These are phyloP conservation scores for Cacoxenus indagator DNA, from an alignment of 2,888 invertebrate genomes.

Conservation along the genomic window DNA sequence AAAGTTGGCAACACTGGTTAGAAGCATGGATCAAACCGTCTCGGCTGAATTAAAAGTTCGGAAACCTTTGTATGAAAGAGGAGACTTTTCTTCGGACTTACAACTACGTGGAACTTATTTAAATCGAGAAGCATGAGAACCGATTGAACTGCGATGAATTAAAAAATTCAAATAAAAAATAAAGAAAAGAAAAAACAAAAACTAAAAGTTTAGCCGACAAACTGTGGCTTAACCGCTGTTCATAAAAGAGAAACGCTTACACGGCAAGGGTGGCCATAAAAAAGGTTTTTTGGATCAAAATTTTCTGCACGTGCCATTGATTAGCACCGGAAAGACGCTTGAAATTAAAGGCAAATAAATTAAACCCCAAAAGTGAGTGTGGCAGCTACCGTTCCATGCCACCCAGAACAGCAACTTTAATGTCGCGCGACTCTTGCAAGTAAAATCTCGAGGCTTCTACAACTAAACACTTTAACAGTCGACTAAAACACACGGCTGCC, in stretches of 20 bases:
- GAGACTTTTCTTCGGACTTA: no score
- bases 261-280: not conserved
- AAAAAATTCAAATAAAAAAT: no score
- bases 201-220: not conserved
- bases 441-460: constrained; percentile 46
- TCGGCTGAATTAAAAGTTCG: no score
- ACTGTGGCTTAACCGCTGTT: not conserved
- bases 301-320: constrained; percentile 59
- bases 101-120: no score
- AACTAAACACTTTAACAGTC: constrained; percentile 60
- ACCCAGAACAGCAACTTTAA: not conserved
- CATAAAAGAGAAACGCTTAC: not conserved
- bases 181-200: no score
- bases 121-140: no score
- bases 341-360: constrained; percentile 53
- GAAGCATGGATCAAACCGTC: no score
- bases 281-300: constrained; percentile 53
- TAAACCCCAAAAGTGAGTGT: constrained; percentile 33
- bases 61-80: no score
- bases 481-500: constrained; percentile 52
- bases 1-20: not conserved
- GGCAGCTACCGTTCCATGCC: constrained; percentile 25
- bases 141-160: no score
- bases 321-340: constrained; percentile 43
- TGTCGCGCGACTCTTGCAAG: constrained; percentile 28